phyloP scores from a whole-genome alignment of 2,888 invertebrate species.

The Stenichneumon culpator region DNA sequence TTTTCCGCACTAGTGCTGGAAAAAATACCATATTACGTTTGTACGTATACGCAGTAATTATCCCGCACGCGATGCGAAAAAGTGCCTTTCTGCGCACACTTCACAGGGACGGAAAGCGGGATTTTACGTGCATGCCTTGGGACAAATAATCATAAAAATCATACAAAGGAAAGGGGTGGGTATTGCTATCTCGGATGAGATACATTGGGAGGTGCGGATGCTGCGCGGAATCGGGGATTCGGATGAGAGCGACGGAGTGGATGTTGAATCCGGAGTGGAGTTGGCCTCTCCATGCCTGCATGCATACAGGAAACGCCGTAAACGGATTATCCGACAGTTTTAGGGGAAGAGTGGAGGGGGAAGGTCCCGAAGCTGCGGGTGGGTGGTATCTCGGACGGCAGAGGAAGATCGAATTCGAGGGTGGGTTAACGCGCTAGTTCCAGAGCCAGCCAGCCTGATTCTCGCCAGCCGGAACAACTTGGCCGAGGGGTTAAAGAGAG shows the following conservation, averaged over 20 bases:
- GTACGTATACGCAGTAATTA: too few species aligned
- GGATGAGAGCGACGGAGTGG: slow-evolving; percentile 19
- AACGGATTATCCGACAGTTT: slow-evolving; percentile 80
- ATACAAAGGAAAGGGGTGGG: slow-evolving; percentile 16
- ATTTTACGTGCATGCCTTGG: too few species aligned
- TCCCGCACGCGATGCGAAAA: too few species aligned
- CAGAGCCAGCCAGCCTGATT: slow-evolving; percentile 33
- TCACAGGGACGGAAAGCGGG: too few species aligned
- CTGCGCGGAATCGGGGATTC: background rate
- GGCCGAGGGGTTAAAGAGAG: slow-evolving; percentile 6
- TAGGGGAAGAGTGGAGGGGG: slow-evolving; percentile 51
- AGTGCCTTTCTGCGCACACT: too few species aligned
- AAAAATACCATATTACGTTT: too few species aligned
- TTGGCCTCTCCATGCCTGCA: slow-evolving; percentile 69
- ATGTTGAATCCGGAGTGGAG: slow-evolving; percentile 59
- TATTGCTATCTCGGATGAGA: slow-evolving; percentile 43
- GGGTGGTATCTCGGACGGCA: slow-evolving; percentile 43
- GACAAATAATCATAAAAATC: too few species aligned
- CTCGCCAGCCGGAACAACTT: slow-evolving; percentile 50
- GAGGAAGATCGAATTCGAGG: slow-evolving; percentile 53
- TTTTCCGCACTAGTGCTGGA: too few species aligned
- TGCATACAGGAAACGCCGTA: slow-evolving; percentile 76
- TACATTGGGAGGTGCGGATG: slow-evolving; percentile 35
- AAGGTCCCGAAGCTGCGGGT: slow-evolving; percentile 57
- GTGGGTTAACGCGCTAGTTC: slow-evolving; percentile 27